phyloP scores from a whole-genome alignment of 35 echinoderm and acorn worm species.

The Strongylocentrotus purpuratus region DNA sequence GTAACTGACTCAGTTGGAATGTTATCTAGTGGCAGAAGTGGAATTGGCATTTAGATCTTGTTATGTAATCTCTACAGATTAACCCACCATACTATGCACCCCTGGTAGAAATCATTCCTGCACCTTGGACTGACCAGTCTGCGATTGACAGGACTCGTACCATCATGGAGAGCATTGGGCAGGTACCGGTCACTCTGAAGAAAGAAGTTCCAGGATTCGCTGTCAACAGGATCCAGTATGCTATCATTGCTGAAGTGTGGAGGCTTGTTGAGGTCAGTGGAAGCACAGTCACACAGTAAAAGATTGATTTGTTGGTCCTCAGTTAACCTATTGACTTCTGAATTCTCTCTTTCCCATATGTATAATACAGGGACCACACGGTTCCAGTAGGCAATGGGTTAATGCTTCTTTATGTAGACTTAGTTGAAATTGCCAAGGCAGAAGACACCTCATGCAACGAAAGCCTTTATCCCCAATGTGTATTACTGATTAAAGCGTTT shows the following conservation, averaged over 20 bases:
- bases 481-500: too few species aligned
- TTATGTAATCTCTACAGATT: slow-evolving; percentile 31
- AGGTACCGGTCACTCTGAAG: slow-evolving; percentile 60
- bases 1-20: too few species aligned
- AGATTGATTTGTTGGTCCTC: neutral
- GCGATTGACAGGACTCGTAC: slow-evolving; percentile 53
- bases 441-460: too few species aligned
- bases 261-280: slow-evolving; percentile 52
- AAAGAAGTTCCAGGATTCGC: slow-evolving; percentile 67
- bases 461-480: too few species aligned
- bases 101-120: slow-evolving; percentile 65
- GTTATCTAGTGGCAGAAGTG: neutral
- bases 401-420: neutral
- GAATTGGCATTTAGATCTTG: neutral
- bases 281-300: neutral
- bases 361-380: too few species aligned
- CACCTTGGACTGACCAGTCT: slow-evolving; percentile 60
- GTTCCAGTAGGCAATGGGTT: too few species aligned
- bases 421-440: neutral
- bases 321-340: neutral
- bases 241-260: slow-evolving; percentile 57
- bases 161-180: slow-evolving; percentile 55
- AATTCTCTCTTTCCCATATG: too few species aligned
- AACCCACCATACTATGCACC: slow-evolving; percentile 73
- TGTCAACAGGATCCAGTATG: slow-evolving; percentile 67